Evolutionary conservation across 2,113 vertebrate species (phyloP), one percentile per base, ranked within the genome.

Genomic region (Odobenus rosmarus): DNA sequence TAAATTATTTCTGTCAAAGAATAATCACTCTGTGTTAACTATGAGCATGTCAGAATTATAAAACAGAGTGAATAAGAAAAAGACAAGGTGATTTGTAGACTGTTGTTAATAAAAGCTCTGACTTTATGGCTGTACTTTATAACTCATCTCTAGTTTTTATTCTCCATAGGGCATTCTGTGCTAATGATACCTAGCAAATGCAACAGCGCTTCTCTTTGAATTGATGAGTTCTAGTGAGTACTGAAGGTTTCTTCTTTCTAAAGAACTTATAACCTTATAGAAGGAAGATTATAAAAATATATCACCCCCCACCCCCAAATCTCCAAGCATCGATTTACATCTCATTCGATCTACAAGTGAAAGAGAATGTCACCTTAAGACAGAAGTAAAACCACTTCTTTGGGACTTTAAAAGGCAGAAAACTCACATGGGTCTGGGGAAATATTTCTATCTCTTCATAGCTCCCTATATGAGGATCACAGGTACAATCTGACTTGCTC

Each of bases 81-180:
- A 90, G 74, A 77, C 93, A 96, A 91, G 74, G 92, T 88, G 95
- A 90, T 97, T 46, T 97, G 94, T 28, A 42, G 42, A 61, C 11
- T 53, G 84, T 90, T 81, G n/a, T 95, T 72, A 96, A 97, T 79
- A 96, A 96, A 88, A 90, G 85, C 90, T 93, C 94, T 97, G 96
- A 93, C 95, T 97, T 94, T 57, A 93, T 4, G 69, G 94, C 85
- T 69, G 49, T 79, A n/a, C 76, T 94, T 96, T 82, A 90, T 91
- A 96, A 93, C 49, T 97, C 95, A 85, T 55, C 88, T 61, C 67
- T 80, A 46, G 71, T n/a, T 95, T 81, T 90, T 85, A 95, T 88
- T 93, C 93, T 85, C 95, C n/a, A 19, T 0, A 87, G 86, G n/a
- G 86, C 53, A 62, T 46, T 97, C 82, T n/a, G 77, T 15, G n/a